phyloP scores from a whole-genome alignment of 2,797 vertebrate genomes.

The Hippopotamyrus pictus region DNA sequence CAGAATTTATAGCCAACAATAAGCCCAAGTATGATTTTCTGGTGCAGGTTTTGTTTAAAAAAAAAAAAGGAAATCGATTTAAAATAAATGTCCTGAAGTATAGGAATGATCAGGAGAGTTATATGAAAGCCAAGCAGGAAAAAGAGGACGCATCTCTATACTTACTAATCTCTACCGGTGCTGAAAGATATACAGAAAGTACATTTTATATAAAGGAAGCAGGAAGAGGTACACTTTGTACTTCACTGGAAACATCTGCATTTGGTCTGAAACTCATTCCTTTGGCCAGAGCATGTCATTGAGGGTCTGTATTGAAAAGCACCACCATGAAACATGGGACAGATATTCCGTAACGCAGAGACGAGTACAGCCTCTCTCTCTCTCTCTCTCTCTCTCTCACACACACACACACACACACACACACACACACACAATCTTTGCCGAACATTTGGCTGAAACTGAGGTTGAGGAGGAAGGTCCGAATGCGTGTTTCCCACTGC shows the following conservation, averaged over 20 bases:
- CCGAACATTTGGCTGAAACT: neutral
- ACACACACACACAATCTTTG: neutral
- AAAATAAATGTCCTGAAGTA: neutral
- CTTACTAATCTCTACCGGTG: constrained; percentile 49
- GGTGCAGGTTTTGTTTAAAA: neutral
- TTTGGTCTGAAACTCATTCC: neutral
- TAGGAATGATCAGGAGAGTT: neutral
- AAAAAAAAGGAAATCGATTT: neutral
- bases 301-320: neutral
- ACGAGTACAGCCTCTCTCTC: neutral
- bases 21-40: neutral
- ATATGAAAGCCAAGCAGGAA: constrained; percentile 24
- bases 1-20: neutral
- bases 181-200: constrained; percentile 43
- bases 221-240: neutral
- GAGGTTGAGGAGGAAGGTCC: neutral
- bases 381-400: neutral
- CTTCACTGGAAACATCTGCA: neutral
- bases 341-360: neutral
- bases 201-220: neutral
- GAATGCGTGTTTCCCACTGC: neutral
- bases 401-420: neutral
- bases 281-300: neutral
- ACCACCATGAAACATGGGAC: neutral
- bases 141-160: constrained; percentile 31